A percentile compares a stretch with the other conserved stretches of the same genome.
Conservation (phyloP, 1,140 invertebrate species). For the Leptonema lineaticorne region DNA sequence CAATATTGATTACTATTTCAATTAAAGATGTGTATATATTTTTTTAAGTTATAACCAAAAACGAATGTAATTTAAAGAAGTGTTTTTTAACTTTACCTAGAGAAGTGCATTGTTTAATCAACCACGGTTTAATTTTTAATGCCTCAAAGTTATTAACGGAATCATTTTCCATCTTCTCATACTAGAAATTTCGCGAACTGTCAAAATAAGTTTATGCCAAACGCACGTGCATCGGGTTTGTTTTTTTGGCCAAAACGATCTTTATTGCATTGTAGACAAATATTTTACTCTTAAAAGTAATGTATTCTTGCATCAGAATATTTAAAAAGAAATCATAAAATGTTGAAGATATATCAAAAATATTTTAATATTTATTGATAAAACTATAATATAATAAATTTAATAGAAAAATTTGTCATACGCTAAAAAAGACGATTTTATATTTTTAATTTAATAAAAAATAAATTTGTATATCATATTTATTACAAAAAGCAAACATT, state of each 20-base stretch:
- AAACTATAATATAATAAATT: too few species aligned
- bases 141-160: slow-evolving; percentile 43
- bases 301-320: too few species aligned
- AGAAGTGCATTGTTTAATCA: slow-evolving; percentile 51
- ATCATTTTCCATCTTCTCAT: not conserved
- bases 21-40: slow-evolving; percentile 4
- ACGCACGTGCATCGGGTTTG: not conserved
- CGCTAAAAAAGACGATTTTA: too few species aligned
- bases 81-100: slow-evolving; percentile 45
- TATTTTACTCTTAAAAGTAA: too few species aligned
- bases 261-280: slow-evolving; percentile 1
- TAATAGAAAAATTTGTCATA: too few species aligned
- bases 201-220: slow-evolving; percentile 16
- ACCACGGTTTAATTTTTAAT: slow-evolving; percentile 52
- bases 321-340: too few species aligned
- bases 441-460: too few species aligned
- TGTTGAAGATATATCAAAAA: too few species aligned
- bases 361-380: too few species aligned
- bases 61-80: slow-evolving; percentile 13
- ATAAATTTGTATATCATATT: too few species aligned
- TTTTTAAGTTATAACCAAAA: not conserved
- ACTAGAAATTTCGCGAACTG: not conserved
- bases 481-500: too few species aligned
- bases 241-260: not conserved
- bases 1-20: not conserved